Percentiles rank a stretch among this genome's conserved stretches.
Evolutionary conservation across 2,113 vertebrate species (phyloP).

Genomic region (Oxyruncus cristatus): DNA sequence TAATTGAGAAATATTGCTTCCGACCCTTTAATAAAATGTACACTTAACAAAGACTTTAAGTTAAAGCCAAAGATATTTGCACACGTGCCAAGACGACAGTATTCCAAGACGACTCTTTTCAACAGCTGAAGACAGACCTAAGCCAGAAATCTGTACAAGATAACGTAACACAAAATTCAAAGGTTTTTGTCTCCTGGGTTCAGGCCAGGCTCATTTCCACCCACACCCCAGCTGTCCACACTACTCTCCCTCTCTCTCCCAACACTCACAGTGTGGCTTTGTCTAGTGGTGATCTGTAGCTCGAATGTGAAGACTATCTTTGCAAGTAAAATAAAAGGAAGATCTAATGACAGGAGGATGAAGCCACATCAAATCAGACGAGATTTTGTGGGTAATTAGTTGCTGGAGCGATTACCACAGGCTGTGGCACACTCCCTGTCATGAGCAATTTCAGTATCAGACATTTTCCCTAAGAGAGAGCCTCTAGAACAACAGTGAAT

Average conservation of each 20-base stretch:
- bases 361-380: background rate
- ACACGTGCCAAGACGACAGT: background rate
- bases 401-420: background rate
- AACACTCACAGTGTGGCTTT: background rate
- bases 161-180: background rate
- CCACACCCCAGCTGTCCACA: accelerated
- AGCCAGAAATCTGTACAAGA: background rate
- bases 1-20: constrained; percentile 3
- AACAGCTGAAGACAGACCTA: background rate
- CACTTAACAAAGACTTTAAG: background rate
- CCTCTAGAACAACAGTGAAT: accelerated
- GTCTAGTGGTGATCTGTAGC: background rate
- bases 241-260: background rate
- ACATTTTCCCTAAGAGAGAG: background rate
- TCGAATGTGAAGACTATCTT: background rate
- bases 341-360: background rate
- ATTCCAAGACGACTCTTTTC: background rate
- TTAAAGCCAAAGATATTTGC: background rate
- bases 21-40: background rate
- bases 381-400: background rate
- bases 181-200: background rate
- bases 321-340: background rate
- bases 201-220: background rate
- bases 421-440: background rate
- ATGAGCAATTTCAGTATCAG: background rate